phyloP scores from a whole-genome alignment of 2,113 vertebrate genomes.

The Bagarius yarrelli region DNA sequence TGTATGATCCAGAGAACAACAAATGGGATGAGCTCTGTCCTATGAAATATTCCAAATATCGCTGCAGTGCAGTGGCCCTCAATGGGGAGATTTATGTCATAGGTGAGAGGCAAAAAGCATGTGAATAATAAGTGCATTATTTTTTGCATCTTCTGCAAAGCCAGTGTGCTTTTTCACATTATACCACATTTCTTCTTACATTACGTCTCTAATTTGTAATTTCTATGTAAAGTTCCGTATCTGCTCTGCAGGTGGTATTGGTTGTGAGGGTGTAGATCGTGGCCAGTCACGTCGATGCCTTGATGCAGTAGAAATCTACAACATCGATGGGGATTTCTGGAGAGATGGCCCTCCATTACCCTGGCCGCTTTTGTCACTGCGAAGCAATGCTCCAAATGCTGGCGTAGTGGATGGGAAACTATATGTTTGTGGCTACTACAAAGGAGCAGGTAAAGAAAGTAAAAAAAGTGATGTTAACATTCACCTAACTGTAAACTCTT shows the following conservation, averaged over 20 bases:
- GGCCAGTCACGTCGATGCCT: conserved; percentile 93
- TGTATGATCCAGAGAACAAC: conserved; percentile 84
- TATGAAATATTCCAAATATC: conserved; percentile 93
- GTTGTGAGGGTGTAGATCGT: conserved; percentile 82
- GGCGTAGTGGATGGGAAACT: conserved; percentile 87
- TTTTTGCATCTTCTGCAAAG: background rate
- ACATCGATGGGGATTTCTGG: conserved; percentile 88
- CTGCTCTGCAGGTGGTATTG: conserved; percentile 85
- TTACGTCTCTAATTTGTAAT: background rate
- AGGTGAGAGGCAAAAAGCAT: conserved; percentile 74
- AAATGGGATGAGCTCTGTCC: conserved; percentile 81
- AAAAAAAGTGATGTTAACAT: background rate
- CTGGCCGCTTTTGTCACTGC: conserved; percentile 81
- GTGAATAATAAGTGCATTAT: background rate
- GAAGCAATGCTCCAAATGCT: conserved; percentile 80
- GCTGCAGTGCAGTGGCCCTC: conserved; percentile 83
- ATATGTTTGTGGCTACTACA: conserved; percentile 93
- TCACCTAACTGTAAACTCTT: background rate
- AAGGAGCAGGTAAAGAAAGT: conserved; percentile 81
- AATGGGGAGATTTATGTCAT: conserved; percentile 89
- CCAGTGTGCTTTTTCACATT: background rate
- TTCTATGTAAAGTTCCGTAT: conserved; percentile 8
- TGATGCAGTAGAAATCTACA: conserved; percentile 90
- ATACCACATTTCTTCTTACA: background rate
- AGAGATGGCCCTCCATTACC: conserved; percentile 85